These are phyloP conservation scores for Etia nguti DNA, from an alignment of 2,113 vertebrate genomes.

Conservation along the genomic window DNA sequence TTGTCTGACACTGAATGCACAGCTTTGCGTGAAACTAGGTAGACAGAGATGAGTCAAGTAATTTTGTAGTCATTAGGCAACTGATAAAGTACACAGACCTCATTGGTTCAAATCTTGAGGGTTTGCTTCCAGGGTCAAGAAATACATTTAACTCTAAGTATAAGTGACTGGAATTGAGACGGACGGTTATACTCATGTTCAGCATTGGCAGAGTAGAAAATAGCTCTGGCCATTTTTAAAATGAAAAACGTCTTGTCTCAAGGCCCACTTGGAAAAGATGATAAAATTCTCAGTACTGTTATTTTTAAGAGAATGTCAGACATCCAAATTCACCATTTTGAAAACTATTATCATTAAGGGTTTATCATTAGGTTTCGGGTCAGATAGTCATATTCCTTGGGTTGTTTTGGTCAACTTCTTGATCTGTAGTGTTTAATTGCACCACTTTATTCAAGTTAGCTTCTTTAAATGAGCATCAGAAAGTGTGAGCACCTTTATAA, in stretches of 20 bases:
- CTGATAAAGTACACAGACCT: neutral
- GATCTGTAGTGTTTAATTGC: neutral
- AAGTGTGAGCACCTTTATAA: neutral
- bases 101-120: neutral
- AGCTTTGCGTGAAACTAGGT: neutral
- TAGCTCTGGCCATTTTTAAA: neutral
- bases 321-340: neutral
- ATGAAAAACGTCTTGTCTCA: slow-evolving; percentile 1
- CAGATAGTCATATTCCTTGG: neutral
- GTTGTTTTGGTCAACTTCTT: neutral
- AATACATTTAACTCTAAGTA: neutral
- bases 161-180: neutral
- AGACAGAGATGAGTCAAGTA: neutral
- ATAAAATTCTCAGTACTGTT: neutral
- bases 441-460: neutral
- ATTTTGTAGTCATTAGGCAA: neutral
- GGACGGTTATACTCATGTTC: neutral
- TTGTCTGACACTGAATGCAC: neutral
- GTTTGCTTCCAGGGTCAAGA: neutral
- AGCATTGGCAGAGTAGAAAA: neutral
- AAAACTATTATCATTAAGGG: neutral
- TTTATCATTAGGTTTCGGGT: fast-evolving
- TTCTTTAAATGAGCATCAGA: neutral
- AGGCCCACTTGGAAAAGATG: neutral
- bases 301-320: slow-evolving; percentile 6